phyloP scores from a whole-genome alignment of 2,113 vertebrate genomes.

The Poeciliopsis prolifica region DNA sequence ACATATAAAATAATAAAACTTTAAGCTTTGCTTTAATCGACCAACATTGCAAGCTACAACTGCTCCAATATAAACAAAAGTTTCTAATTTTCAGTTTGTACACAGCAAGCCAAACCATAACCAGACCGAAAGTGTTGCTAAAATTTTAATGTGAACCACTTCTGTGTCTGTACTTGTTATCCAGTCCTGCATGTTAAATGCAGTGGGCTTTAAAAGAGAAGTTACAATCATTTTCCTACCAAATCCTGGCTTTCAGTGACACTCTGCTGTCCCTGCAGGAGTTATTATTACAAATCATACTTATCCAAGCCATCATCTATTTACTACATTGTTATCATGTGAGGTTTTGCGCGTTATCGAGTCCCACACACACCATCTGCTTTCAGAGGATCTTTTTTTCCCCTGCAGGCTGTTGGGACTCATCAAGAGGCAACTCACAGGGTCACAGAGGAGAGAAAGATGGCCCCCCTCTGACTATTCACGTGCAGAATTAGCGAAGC shows the following conservation, averaged over 20 bases:
- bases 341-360: conserved; percentile 16
- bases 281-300: conserved; percentile 23
- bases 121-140: too few relatives aligned
- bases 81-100: too few relatives aligned
- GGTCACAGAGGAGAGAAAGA: conserved; percentile 35
- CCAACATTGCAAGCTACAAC: too few relatives aligned
- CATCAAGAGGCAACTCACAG: conserved; percentile 46
- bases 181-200: neutral
- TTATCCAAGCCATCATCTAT: conserved; percentile 22
- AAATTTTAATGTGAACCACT: too few relatives aligned
- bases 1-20: neutral
- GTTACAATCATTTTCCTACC: neutral
- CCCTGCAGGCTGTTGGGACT: conserved; percentile 28
- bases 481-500: conserved; percentile 19
- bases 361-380: conserved; percentile 37
- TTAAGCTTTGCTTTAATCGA: neutral
- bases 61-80: too few relatives aligned
- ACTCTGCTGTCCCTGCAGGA: conserved; percentile 2
- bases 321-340: conserved; percentile 34
- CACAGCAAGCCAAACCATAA: too few relatives aligned
- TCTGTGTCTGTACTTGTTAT: neutral
- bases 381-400: conserved; percentile 26
- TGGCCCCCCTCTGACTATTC: conserved; percentile 33
- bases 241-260: neutral
- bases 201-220: neutral